Evolutionary conservation across 2,888 invertebrate genomes (phyloP).

Genomic region (Gymnocheta viridis): DNA sequence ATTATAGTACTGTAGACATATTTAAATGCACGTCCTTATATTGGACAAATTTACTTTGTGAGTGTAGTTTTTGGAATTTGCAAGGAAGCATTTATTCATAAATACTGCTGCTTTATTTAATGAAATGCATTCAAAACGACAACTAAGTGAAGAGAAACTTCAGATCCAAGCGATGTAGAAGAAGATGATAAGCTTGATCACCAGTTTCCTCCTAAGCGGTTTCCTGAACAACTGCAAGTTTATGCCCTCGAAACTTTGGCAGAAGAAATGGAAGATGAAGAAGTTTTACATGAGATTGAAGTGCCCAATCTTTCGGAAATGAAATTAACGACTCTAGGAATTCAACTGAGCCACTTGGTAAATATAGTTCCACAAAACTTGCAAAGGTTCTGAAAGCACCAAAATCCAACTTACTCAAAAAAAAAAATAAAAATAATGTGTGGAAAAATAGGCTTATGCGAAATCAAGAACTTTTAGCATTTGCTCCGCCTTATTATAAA

Average conservation of each 20-base stretch:
- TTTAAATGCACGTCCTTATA: conserved; percentile 16
- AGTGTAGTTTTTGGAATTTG: conserved; percentile 8
- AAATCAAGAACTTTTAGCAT: conserved; percentile 1
- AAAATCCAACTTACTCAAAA: conserved; percentile 16
- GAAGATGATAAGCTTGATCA: conserved; percentile 5
- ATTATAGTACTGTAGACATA: too few species aligned
- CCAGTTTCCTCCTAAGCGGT: too few species aligned
- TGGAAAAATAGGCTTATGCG: conserved; percentile 21
- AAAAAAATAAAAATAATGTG: conserved; percentile 33
- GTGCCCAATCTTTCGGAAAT: conserved; percentile 9
- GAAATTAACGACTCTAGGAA: not conserved
- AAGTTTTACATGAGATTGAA: conserved; percentile 18
- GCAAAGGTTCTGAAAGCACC: not conserved
- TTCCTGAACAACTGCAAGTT: not conserved
- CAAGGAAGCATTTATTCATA: too few species aligned
- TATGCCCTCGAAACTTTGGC: not conserved
- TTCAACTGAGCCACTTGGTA: conserved; percentile 7
- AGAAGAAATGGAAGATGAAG: conserved; percentile 1
- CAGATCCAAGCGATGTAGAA: conserved; percentile 18
- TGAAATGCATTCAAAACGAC: conserved; percentile 9
- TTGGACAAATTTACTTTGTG: conserved; percentile 18
- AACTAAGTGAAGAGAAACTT: conserved; percentile 29
- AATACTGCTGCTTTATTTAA: conserved; percentile 5
- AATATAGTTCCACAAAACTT: conserved; percentile 7
- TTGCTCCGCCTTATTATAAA: conserved; percentile 14